phyloP scores from a whole-genome alignment of 2,113 vertebrate genomes.

The Equus quagga region DNA sequence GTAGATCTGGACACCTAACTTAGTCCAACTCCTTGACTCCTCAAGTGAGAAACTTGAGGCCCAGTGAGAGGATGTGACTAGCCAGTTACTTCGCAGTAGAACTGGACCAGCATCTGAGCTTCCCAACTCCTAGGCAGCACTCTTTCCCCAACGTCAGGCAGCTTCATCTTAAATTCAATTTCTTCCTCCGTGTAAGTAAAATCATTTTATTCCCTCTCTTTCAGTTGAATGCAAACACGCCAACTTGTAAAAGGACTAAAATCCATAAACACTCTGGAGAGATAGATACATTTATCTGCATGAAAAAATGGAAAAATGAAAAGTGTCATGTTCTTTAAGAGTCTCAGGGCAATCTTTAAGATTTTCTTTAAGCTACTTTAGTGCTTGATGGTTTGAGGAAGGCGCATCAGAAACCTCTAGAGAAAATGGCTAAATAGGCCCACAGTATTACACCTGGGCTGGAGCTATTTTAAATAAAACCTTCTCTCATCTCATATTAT shows the following conservation, averaged over 20 bases:
- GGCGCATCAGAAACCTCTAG: background rate
- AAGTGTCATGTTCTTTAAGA: background rate
- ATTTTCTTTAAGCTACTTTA: slow-evolving; percentile 28
- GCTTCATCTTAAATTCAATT: background rate
- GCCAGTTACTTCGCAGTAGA: background rate
- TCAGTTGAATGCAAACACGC: background rate
- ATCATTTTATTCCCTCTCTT: background rate
- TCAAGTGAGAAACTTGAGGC: background rate
- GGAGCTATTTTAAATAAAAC: background rate
- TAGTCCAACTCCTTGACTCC: background rate
- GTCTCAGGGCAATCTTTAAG: background rate
- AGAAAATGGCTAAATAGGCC: slow-evolving; percentile 2
- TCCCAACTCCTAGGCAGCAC: background rate
- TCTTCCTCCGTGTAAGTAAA: background rate
- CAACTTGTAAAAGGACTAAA: background rate
- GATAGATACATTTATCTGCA: background rate
- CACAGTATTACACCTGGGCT: background rate
- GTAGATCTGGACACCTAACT: background rate
- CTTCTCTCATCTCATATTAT: background rate
- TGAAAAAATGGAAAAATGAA: slow-evolving; percentile 43
- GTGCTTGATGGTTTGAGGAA: background rate
- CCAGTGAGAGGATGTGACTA: background rate
- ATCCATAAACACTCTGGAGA: slow-evolving; percentile 46
- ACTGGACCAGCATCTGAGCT: background rate
- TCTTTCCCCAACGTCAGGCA: no score